A percentile compares a stretch with the other conserved stretches of the same genome.
Conservation (phyloP, 2,113 vertebrate species). For the Thryonomys swinderianus region DNA sequence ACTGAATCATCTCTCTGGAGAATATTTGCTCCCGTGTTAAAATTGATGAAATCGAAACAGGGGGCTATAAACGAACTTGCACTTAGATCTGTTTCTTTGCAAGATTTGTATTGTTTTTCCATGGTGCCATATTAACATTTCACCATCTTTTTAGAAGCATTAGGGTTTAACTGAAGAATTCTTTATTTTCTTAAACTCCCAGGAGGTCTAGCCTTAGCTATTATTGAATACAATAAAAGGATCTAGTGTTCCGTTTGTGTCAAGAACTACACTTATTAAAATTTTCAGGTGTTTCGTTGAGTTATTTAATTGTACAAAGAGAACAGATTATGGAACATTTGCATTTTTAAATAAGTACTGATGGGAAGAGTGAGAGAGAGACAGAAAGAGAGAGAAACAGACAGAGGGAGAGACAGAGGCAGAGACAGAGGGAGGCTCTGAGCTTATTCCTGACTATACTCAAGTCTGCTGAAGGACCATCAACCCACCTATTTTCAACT, state of each 20-base stretch:
- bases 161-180: background rate
- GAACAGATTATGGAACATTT: background rate
- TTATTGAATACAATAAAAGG: background rate
- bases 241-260: background rate
- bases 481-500: background rate
- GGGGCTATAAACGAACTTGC: background rate
- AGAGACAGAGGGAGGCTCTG: background rate
- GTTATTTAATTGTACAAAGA: conserved; percentile 21
- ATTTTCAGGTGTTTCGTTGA: background rate
- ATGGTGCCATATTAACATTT: background rate
- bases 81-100: background rate
- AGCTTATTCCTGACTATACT: background rate
- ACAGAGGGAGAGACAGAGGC: background rate
- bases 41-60: background rate
- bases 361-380: background rate
- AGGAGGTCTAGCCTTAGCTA: background rate
- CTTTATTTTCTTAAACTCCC: background rate
- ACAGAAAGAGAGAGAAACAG: background rate
- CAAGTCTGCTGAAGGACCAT: background rate
- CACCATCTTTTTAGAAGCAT: background rate
- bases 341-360: background rate
- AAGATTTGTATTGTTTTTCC: background rate
- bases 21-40: background rate
- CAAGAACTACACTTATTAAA: background rate
- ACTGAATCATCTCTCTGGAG: background rate